These are phyloP conservation scores for Deilephila porcellus DNA, from an alignment of 2,888 invertebrate genomes.

Conservation along the genomic window DNA sequence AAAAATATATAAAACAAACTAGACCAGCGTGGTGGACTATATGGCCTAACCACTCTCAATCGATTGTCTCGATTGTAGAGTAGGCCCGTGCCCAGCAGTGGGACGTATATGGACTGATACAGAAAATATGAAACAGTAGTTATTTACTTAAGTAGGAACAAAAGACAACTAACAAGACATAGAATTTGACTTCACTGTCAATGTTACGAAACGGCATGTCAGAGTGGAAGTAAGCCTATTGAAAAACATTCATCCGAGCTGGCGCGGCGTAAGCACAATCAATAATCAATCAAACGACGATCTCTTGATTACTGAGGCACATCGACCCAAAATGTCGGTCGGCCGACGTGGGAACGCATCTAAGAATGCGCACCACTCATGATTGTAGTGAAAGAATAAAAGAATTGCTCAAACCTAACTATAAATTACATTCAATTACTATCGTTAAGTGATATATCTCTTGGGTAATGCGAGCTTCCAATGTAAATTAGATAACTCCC, in stretches of 20 bases:
- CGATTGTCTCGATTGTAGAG: no score
- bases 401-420: slow-evolving; percentile 13
- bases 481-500: no score
- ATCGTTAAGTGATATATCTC: slow-evolving; percentile 17
- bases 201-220: slow-evolving; percentile 52
- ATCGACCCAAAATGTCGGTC: slow-evolving; percentile 57
- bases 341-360: slow-evolving; percentile 66
- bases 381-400: slow-evolving; percentile 28
- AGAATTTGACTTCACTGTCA: not conserved
- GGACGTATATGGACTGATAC: no score
- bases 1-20: no score
- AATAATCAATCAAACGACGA: slow-evolving; percentile 76
- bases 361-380: slow-evolving; percentile 42
- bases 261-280: slow-evolving; percentile 58
- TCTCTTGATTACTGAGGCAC: slow-evolving; percentile 69
- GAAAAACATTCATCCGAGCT: slow-evolving; percentile 59
- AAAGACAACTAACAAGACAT: not conserved
- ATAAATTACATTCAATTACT: slow-evolving; percentile 11
- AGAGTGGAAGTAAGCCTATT: slow-evolving; percentile 59
- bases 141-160: not conserved
- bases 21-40: no score
- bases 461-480: not conserved
- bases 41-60: no score
- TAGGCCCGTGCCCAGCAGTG: no score
- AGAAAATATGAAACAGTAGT: not conserved